Percentiles rank a stretch among this genome's conserved stretches.
Conservation (phyloP, 1,140 invertebrate species). For the Ceratina japonica region DNA sequence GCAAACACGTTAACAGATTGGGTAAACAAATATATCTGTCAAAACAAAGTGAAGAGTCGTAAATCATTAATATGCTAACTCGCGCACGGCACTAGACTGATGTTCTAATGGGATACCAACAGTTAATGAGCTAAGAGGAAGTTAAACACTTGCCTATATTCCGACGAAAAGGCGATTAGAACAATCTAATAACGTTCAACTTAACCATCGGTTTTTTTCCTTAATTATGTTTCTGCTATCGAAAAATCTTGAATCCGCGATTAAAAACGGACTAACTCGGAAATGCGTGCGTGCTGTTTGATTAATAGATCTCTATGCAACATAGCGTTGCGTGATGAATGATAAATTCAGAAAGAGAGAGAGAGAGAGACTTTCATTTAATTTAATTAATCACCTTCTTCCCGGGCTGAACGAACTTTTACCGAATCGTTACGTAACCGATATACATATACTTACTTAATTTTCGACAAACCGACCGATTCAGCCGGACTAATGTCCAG, state of each 20-base stretch:
- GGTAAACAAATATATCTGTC: not conserved
- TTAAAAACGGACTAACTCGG: slow-evolving; percentile 14
- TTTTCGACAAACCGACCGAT: not conserved
- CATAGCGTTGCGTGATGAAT: slow-evolving; percentile 19
- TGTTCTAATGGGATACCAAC: not conserved
- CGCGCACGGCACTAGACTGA: not conserved
- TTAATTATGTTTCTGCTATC: too few species aligned
- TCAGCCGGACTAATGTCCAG: not conserved
- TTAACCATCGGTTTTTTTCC: not conserved
- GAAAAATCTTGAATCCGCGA: not conserved
- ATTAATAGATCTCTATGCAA: slow-evolving; percentile 12
- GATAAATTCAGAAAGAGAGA: slow-evolving; percentile 6
- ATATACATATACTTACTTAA: not conserved
- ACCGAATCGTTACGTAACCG: not conserved
- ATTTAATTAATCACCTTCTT: slow-evolving; percentile 27
- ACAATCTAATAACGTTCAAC: not conserved
- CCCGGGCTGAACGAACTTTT: not conserved
- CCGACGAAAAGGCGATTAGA: not conserved
- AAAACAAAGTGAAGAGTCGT: not conserved
- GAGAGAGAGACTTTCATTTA: slow-evolving; percentile 11
- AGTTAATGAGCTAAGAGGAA: slow-evolving; percentile 17
- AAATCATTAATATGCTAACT: slow-evolving; percentile 13
- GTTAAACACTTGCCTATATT: not conserved
- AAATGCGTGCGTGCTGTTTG: not conserved
- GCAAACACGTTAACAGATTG: not conserved